Base-by-base conservation (phyloP, 2,113 vertebrate species). In the Hypocryptadius cinnamomeus region DNA sequence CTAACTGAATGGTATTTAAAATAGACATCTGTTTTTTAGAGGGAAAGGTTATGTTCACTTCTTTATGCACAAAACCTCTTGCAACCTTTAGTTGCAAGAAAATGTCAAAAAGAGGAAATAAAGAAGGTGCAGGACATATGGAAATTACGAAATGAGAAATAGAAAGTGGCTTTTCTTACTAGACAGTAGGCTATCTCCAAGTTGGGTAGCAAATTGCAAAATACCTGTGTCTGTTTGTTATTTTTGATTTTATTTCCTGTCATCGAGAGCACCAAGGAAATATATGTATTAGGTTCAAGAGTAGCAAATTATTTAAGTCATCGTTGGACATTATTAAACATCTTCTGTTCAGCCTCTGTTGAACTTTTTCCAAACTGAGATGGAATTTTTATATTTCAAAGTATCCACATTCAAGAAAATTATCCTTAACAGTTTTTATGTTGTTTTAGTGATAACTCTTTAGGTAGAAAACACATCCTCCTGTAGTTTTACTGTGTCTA, bases 41-140 rank as follows among this genome's bases (percentile, higher is more conserved):
- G 35, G 42, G 27, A 78, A n/a, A 50, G 16, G 17, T 61, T 92
- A 6, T 50, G 21, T 35, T 86, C 21, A 7, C 7, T 63, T n/a
- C 22, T 57, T 79, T 74, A 27, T 48, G 15, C 20, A 30, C 28
- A 60, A 89, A 92, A n/a, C 30, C 8, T 74, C 56, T 90, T 74
- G 14, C 14, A 47, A 8, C 17, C 18, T 74, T 87, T 18, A 79
- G 3, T 22, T 85, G 20, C 48, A 73, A 89, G 30, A 80, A 83
- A 77, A 70, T 14, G 1, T 42, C 6, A 45, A 77, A 85, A 88
- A 28, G 0, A 31, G 40, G 27, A 17, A 56, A 53, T 45, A 65
- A 59, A 65, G 27, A 56, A 65, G 12, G 22, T 88, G 14, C 0
- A 0, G 9, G 15, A 30, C 39, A 19, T 45, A 5, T 35, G 45